phyloP scores from a whole-genome alignment of 2,888 invertebrate species.

The Chrysodeixis includens region DNA sequence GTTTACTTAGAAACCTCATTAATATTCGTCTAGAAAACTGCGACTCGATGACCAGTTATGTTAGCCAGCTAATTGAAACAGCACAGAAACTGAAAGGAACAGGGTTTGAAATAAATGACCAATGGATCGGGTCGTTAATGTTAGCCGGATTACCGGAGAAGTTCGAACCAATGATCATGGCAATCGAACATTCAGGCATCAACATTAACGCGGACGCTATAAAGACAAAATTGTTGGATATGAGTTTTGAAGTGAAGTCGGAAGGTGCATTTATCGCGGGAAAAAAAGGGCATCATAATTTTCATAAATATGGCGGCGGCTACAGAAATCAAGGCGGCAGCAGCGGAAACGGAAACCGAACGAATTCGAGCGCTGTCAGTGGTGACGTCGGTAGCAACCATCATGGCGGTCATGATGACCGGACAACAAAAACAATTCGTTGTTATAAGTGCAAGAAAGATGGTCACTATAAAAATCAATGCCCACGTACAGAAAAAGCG shows the following conservation, averaged over 20 bases:
- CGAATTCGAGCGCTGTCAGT: too few relatives aligned
- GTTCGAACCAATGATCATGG: constrained; percentile 47
- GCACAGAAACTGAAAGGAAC: constrained; percentile 42
- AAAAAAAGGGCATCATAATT: too few relatives aligned
- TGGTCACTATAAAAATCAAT: constrained; percentile 36
- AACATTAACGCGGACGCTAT: constrained; percentile 25
- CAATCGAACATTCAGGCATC: constrained; percentile 26
- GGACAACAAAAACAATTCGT: constrained; percentile 9
- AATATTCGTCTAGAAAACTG: constrained; percentile 14
- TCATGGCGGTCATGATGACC: not conserved
- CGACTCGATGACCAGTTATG: constrained; percentile 38
- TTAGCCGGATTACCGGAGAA: constrained; percentile 47
- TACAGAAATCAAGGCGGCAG: constrained; percentile 13
- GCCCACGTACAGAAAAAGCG: constrained; percentile 24
- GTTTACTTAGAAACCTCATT: not conserved
- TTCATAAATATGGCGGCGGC: too few relatives aligned
- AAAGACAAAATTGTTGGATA: constrained; percentile 39
- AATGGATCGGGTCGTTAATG: constrained; percentile 47
- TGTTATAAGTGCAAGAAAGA: constrained; percentile 30
- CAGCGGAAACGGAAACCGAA: too few relatives aligned
- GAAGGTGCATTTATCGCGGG: too few relatives aligned
- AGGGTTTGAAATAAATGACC: constrained; percentile 43
- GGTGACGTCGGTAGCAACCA: constrained; percentile 6
- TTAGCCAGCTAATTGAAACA: constrained; percentile 40
- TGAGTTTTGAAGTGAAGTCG: constrained; percentile 28